Evolutionary conservation across 1,140 invertebrate genomes (phyloP), one percentile per base, ranked within the genome.

Genomic region (Tribolium castaneum): DNA sequence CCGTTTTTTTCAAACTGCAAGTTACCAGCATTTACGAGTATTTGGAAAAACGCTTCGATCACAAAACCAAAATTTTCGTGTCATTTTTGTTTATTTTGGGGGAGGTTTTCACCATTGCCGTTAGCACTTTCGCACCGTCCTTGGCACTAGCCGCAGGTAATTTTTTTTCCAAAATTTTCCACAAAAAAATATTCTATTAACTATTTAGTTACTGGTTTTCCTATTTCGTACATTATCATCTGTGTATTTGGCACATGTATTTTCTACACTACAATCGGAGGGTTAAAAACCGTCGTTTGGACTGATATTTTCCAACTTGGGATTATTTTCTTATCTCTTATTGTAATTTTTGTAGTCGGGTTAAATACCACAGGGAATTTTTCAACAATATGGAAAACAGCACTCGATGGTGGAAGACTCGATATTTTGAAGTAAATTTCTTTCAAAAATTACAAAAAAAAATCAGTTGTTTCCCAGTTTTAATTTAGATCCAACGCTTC

Each of bases 221-320:
- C 1, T 30, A 30, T 30, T 30, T 30, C 1, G 1, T 30, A 30
- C 3, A 30, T 30, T 5, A 30, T 30, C 0, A 30, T 30, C 5
- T 30, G 25, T 30, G 90, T 94, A 54, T 94, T 93, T 79, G 85
- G 91, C 3, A 89, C 94, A 3, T 95, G 94, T 85, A 94, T 94
- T 3, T 93, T 95, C 74, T 94, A 96, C 80, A 94, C 94, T 6
- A 91, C 93, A 10, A 86, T 95, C 49, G 93, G 93, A 56, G 94
- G 94, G 0, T 85, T 95, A 75, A 91, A 93, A 86, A 93, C 94
- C 6, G 92, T 95, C 22, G 90, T 94, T 49, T 92, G 91, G 89
- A 91, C 94, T 6, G 93, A 94, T 77, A 91, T 92, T 0, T 87
- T 94, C 25, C 94, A 94, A 81, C 89, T 92, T 50, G 86, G 90